Conservation (phyloP, 35 echinoderm and acorn worm species). For the Ophiothrix spiculata region DNA sequence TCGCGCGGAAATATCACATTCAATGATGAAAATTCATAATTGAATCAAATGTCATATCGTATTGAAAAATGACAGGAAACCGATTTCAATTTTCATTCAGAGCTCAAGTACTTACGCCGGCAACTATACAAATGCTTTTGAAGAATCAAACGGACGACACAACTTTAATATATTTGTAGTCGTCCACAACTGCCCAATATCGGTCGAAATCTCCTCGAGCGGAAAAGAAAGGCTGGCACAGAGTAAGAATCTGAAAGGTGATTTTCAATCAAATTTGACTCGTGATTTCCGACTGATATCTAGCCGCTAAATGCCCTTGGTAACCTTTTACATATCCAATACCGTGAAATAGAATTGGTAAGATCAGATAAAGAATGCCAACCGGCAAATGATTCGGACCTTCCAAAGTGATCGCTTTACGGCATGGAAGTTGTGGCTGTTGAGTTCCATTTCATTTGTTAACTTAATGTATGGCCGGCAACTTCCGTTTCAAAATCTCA, state of each 20-base stretch:
- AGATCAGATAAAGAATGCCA: background rate
- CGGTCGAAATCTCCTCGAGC: background rate
- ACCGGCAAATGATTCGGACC: background rate
- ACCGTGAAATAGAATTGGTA: background rate
- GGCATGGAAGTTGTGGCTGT: background rate
- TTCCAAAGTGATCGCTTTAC: slow-evolving; percentile 3
- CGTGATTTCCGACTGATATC: slow-evolving; percentile 4
- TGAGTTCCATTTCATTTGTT: background rate
- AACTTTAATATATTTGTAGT: background rate
- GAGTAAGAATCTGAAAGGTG: background rate
- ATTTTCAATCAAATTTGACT: slow-evolving; percentile 16
- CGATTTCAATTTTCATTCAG: slow-evolving; percentile 4
- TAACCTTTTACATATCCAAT: background rate
- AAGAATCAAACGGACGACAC: slow-evolving; percentile 1
- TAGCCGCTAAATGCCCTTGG: background rate
- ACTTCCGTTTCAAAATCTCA: background rate
- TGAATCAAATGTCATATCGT: slow-evolving; percentile 12
- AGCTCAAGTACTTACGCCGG: slow-evolving; percentile 1
- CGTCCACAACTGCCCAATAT: slow-evolving; percentile 2
- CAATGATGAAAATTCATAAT: slow-evolving; percentile 10
- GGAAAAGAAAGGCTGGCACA: background rate
- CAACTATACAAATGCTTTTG: background rate
- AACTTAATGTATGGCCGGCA: background rate
- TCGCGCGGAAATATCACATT: slow-evolving; percentile 12
- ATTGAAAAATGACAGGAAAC: slow-evolving; percentile 4